These are phyloP conservation scores for Sphyrna mokarran DNA, from an alignment of 2,113 vertebrate species.

Conservation along the genomic window DNA sequence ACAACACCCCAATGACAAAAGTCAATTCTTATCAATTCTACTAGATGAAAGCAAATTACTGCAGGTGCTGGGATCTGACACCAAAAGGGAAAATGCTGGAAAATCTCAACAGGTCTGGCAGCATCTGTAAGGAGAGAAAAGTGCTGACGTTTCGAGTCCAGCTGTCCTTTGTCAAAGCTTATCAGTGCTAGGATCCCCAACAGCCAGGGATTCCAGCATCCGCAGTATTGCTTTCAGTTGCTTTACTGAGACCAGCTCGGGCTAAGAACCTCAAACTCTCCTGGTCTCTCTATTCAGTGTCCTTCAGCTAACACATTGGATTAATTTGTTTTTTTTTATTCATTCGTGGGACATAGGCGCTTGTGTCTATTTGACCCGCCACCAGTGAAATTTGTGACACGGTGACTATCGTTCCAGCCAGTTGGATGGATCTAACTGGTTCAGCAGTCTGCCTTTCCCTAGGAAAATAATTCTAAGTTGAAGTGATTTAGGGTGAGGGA, in stretches of 20 bases:
- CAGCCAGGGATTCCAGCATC: not conserved
- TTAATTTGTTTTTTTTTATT: too few species aligned
- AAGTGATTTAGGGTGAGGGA: not conserved
- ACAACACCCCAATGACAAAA: too few species aligned
- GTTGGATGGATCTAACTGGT: not conserved
- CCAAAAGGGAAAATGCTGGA: too few species aligned
- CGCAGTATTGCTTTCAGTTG: not conserved
- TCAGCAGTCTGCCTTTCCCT: not conserved
- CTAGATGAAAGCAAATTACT: too few species aligned
- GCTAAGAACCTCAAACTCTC: not conserved
- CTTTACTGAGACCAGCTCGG: not conserved
- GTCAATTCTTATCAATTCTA: too few species aligned
- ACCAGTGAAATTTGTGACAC: not conserved
- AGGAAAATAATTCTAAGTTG: not conserved
- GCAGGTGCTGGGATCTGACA: too few species aligned
- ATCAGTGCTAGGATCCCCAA: too few species aligned
- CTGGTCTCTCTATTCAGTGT: not conserved
- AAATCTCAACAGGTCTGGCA: too few species aligned
- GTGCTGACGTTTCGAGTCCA: too few species aligned
- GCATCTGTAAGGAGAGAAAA: too few species aligned
- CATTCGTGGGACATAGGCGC: not conserved
- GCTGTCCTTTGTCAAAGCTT: too few species aligned
- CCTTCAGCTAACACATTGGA: not conserved
- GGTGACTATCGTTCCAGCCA: not conserved
- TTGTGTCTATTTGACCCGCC: not conserved